phyloP scores from a whole-genome alignment of 2,113 vertebrate species.

The Pycnonotus jocosus region DNA sequence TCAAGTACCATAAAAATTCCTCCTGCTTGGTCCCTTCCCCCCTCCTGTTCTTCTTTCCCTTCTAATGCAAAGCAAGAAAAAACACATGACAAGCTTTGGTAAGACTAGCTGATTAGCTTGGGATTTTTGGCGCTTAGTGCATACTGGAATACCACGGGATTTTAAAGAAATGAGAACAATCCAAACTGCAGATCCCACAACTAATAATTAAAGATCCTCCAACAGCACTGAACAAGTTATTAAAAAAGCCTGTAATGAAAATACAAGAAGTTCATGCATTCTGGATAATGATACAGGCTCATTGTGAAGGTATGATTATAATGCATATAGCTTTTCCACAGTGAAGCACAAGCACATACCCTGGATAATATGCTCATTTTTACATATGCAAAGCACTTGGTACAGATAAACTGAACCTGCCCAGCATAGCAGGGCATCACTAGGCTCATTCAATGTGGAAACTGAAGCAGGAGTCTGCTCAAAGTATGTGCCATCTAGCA shows the following conservation, averaged over 20 bases:
- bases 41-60: background rate
- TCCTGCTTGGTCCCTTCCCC: background rate
- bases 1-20: background rate
- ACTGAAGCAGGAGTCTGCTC: background rate
- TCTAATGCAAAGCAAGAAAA: slow-evolving; percentile 35
- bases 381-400: background rate
- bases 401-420: background rate
- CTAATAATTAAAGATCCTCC: background rate
- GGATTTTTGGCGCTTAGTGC: slow-evolving; percentile 1
- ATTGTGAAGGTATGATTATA: background rate
- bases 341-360: background rate
- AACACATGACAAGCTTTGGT: slow-evolving; percentile 44
- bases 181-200: background rate
- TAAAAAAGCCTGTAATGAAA: background rate
- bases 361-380: background rate
- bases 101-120: slow-evolving; percentile 10
- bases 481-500: background rate
- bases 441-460: background rate
- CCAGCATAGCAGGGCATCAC: background rate
- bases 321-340: background rate
- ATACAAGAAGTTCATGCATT: background rate
- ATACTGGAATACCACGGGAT: background rate
- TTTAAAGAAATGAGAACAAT: slow-evolving; percentile 21
- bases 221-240: background rate
- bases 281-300: background rate